Evolutionary conservation across 2,113 vertebrate species (phyloP).

Genomic region (Brachypodius melanocephalos): DNA sequence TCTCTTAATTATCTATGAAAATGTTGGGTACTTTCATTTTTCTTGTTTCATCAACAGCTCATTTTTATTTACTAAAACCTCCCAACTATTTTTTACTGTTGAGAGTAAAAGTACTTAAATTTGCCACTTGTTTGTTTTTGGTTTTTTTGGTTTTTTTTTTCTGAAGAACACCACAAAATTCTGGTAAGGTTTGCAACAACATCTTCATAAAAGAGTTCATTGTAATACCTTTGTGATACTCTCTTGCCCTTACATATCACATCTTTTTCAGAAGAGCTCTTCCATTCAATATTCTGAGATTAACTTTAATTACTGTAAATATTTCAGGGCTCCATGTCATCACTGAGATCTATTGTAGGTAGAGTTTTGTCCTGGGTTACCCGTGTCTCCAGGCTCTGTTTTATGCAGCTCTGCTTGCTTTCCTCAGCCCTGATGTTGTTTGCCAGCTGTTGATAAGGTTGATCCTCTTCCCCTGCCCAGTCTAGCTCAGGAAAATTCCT

Average conservation of each 20-base stretch:
- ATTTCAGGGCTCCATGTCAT: neutral
- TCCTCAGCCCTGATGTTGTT: neutral
- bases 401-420: neutral
- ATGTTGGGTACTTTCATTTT: neutral
- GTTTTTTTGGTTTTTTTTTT: rapidly evolving
- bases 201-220: neutral
- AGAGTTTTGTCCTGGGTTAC: neutral
- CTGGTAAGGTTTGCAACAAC: neutral
- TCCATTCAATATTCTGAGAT: neutral
- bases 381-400: neutral
- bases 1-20: neutral
- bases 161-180: neutral
- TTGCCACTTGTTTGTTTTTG: neutral
- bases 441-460: neutral
- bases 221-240: rapidly evolving
- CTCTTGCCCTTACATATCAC: neutral
- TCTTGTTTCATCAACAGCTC: neutral
- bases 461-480: neutral
- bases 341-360: neutral
- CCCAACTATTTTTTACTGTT: neutral
- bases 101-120: neutral
- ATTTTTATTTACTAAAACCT: neutral
- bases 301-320: neutral
- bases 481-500: neutral
- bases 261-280: neutral